Evolutionary conservation across 2,113 vertebrate genomes (phyloP), one percentile per base, ranked within the genome.

Genomic region (Mellivora capensis): DNA sequence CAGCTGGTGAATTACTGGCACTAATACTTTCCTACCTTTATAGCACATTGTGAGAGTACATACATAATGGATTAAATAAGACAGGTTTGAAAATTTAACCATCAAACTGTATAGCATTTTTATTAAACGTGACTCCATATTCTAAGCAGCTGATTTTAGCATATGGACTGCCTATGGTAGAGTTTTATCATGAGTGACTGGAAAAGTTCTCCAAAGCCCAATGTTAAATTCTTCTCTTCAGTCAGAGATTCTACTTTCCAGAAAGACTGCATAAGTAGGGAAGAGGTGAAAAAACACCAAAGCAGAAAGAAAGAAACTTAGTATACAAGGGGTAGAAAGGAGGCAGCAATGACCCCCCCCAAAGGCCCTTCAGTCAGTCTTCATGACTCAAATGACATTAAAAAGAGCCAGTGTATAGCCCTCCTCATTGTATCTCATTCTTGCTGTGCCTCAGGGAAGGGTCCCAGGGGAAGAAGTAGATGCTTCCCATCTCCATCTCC

Each of bases 141-240:
- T 61, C 62, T 76, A 11, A 89, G 71, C 62, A 67, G 74, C 20
- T 25, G 13, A 71, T 83, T 25, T 83, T 4, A 44, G n/a, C 79
- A 81, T 9, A 54, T 1, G 14, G 20, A 11, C 27, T 29, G 15
- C 44, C 1, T 3, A 57, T 0, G 0, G 31, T 62, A 34, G 12
- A 31, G 62, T 71, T 67, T 59, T 20, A 39, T 8, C 13, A 5
- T 15, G 27, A n/a, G 27, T 62, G 44, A 87, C 0, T 3, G 14
- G 18, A 74, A 57, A 79, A 71, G 52, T 49, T 79, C 57, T 34
- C 47, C 85, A 89, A 79, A 71, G 42, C 25, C 42, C 67, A 59
- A 9, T 14, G 9, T 62, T 61, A 61, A 29, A 96, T 47, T 49
- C 39, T 9, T 34, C 74, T 94, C 71, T 34, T 85, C 21, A 31